These are phyloP conservation scores for Pristionchus fissidentatus DNA, from an alignment of 2,888 invertebrate species.

Conservation along the genomic window DNA sequence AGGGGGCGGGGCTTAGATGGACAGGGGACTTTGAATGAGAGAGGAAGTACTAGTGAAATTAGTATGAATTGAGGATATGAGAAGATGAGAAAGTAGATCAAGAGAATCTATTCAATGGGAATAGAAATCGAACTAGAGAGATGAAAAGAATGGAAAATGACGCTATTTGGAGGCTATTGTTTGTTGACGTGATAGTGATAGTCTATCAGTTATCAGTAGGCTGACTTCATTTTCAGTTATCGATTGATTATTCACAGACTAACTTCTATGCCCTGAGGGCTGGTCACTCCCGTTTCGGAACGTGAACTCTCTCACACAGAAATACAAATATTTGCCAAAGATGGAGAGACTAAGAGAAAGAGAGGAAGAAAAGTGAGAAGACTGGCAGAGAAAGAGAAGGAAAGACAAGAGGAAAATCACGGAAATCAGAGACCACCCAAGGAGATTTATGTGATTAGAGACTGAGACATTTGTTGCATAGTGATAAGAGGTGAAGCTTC, in stretches of 20 bases:
- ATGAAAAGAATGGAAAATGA: neutral
- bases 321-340: constrained; percentile 49
- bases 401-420: neutral
- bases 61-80: constrained; percentile 26
- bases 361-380: constrained; percentile 33
- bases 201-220: neutral
- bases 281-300: constrained; percentile 8
- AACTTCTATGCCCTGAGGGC: neutral
- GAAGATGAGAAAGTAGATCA: constrained; percentile 16
- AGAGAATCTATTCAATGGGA: constrained; percentile 7
- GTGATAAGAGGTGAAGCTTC: neutral
- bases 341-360: constrained; percentile 39
- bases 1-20: constrained; percentile 5
- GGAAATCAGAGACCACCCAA: constrained; percentile 6
- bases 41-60: constrained; percentile 34
- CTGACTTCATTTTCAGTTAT: neutral
- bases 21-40: neutral
- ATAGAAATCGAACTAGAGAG: neutral
- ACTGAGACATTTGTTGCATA: neutral
- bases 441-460: neutral
- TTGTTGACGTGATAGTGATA: neutral
- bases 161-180: neutral
- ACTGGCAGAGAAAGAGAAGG: constrained; percentile 3
- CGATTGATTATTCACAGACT: neutral
- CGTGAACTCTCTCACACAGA: constrained; percentile 46